Evolutionary conservation across 2,113 vertebrate genomes (phyloP).

Genomic region (Amazona guildingii): DNA sequence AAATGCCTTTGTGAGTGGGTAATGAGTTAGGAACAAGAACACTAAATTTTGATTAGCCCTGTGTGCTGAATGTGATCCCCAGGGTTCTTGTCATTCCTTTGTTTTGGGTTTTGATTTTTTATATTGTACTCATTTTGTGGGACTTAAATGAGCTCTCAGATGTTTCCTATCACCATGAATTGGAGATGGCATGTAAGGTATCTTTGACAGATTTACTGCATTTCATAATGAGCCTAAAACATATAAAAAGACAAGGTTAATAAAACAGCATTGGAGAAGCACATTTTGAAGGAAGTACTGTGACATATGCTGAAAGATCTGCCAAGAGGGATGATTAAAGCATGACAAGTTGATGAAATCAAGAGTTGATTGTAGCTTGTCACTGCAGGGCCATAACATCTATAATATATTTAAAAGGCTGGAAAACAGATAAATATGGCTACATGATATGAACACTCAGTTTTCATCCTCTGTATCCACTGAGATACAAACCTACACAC

Average conservation of each 20-base stretch:
- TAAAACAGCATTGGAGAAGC: conserved; percentile 33
- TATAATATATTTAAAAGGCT: conserved; percentile 36
- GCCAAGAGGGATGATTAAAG: conserved; percentile 60
- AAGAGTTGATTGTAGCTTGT: conserved; percentile 60
- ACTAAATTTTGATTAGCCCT: conserved; percentile 23
- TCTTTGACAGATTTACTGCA: neutral
- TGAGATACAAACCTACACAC: neutral
- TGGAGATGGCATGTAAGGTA: conserved; percentile 6
- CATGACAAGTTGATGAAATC: conserved; percentile 63
- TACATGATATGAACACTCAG: neutral
- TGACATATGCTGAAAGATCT: conserved; percentile 47
- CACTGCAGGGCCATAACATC: conserved; percentile 34
- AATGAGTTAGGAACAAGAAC: conserved; percentile 28
- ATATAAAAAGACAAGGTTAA: conserved; percentile 65
- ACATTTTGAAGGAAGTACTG: conserved; percentile 22
- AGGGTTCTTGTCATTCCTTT: neutral
- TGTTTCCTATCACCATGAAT: conserved; percentile 23
- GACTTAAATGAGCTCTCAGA: conserved; percentile 17
- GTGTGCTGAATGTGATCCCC: neutral
- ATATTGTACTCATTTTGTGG: neutral
- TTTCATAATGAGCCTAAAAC: conserved; percentile 42
- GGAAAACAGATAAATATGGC: conserved; percentile 18
- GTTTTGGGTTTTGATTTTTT: conserved; percentile 49
- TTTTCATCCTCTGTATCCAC: neutral
- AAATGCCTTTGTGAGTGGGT: neutral